Conservation (phyloP, 2,888 invertebrate species). For the Metellina segmentata region DNA sequence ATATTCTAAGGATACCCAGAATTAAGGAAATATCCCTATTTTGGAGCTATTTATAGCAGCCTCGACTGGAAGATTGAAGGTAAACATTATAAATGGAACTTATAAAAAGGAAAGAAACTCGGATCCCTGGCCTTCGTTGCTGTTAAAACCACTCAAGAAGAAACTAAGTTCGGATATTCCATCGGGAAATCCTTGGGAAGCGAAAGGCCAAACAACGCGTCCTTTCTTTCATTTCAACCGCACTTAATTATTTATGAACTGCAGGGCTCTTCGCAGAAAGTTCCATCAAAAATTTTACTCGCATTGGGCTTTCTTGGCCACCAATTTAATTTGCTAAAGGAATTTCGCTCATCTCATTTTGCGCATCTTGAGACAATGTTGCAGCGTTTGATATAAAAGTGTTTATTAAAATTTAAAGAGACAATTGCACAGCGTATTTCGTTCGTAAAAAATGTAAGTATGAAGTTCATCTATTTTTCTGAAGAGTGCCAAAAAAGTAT, state of each 20-base stretch:
- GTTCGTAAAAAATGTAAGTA: neutral
- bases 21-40: neutral
- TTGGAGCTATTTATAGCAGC: neutral
- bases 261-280: neutral
- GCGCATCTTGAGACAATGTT: neutral
- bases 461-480: neutral
- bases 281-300: neutral
- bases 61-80: neutral
- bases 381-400: neutral
- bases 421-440: neutral
- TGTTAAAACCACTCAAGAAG: neutral
- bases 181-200: neutral
- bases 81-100: neutral
- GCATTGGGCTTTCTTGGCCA: neutral
- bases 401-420: neutral
- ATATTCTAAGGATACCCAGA: neutral
- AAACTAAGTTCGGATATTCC: neutral
- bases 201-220: neutral
- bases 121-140: neutral
- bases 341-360: neutral
- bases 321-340: neutral
- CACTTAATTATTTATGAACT: neutral
- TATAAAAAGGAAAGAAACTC: neutral
- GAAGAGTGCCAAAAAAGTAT: neutral
- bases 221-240: neutral